phyloP scores from a whole-genome alignment of 2,888 invertebrate genomes.

The Xylophagus ater region DNA sequence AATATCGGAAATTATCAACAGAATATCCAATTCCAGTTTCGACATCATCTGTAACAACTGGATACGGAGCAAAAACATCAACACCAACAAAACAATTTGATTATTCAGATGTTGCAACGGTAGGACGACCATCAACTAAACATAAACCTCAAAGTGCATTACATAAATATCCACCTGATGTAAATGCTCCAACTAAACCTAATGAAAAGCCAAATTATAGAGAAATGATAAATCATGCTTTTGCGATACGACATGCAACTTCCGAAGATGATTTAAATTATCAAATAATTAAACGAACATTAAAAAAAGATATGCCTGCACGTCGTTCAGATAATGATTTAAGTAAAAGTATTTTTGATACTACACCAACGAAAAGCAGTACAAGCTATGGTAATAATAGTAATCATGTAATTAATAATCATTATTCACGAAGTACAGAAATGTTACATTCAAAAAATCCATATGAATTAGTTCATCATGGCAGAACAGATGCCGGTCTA shows the following conservation, averaged over 20 bases:
- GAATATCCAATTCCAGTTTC: too few relatives aligned
- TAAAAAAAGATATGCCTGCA: conserved; percentile 23
- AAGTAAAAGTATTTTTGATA: conserved; percentile 13
- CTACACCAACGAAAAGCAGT: conserved; percentile 9
- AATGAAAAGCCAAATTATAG: conserved; percentile 29
- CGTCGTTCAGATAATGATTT: conserved; percentile 16
- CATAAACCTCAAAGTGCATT: too few relatives aligned
- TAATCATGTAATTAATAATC: background rate
- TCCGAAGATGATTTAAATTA: conserved; percentile 35
- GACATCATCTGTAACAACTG: too few relatives aligned
- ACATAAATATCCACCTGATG: too few relatives aligned
- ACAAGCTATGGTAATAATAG: background rate
- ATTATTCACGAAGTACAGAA: conserved; percentile 8
- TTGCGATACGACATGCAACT: conserved; percentile 29
- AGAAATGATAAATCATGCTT: conserved; percentile 32
- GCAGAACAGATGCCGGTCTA: too few relatives aligned
- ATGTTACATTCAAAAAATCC: background rate
- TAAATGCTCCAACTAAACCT: background rate
- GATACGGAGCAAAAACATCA: too few relatives aligned
- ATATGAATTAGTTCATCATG: too few relatives aligned
- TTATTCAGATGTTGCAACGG: background rate
- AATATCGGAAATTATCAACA: background rate
- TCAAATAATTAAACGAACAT: conserved; percentile 36
- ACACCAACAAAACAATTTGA: background rate
- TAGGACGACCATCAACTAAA: too few relatives aligned